Conservation (phyloP, 2,113 vertebrate genomes). For the Serilophus lunatus region DNA sequence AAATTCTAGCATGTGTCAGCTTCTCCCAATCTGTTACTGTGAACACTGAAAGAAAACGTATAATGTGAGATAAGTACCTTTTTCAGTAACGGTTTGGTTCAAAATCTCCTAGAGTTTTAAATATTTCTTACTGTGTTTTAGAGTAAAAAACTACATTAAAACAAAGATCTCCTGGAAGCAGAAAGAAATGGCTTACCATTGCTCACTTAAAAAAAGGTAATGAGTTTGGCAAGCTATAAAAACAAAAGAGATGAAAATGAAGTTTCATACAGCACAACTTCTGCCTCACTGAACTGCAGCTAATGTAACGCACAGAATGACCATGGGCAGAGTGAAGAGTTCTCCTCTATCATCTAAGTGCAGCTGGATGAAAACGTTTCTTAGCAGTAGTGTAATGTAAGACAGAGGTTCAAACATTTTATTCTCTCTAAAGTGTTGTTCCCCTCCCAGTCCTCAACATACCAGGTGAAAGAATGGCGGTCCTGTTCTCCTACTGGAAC, state of each 20-base stretch:
- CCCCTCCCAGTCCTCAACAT: not conserved
- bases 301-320: not conserved
- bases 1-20: not conserved
- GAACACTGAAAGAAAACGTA: not conserved
- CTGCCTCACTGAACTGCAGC: not conserved
- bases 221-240: not conserved
- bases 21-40: not conserved
- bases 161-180: slow-evolving; percentile 6
- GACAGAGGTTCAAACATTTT: not conserved
- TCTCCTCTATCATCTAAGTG: not conserved
- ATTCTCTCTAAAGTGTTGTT: not conserved
- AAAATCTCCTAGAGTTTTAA: not conserved
- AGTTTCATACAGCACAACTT: not conserved
- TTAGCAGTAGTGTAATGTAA: not conserved
- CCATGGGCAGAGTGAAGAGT: not conserved
- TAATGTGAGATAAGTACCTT: not conserved
- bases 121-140: not conserved
- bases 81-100: not conserved
- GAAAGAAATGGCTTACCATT: slow-evolving; percentile 22
- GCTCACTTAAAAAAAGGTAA: slow-evolving; percentile 4
- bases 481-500: not conserved
- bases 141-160: slow-evolving; percentile 16
- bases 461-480: not conserved
- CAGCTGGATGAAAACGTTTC: not conserved
- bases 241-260: not conserved